phyloP scores from a whole-genome alignment of 1,140 invertebrate species.

The Nixonia krombeini region DNA sequence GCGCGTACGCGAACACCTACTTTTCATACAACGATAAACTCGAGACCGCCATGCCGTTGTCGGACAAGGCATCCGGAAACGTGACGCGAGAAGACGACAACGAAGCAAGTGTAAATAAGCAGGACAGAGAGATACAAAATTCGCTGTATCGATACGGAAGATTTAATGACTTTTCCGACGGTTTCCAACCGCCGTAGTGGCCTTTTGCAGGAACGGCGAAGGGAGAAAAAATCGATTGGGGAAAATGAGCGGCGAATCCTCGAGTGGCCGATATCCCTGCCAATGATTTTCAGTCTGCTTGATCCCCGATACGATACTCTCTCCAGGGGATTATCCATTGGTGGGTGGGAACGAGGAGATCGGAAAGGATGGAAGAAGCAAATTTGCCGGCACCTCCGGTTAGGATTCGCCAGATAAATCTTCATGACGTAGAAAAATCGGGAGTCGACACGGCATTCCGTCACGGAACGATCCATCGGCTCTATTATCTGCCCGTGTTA shows the following conservation, averaged over 20 bases:
- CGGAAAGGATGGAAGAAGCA: slow-evolving; percentile 4
- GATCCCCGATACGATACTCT: slow-evolving; percentile 4
- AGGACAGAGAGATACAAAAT: too few species aligned
- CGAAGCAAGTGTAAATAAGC: too few species aligned
- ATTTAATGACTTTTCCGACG: background rate
- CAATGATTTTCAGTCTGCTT: slow-evolving; percentile 6
- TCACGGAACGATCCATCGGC: background rate
- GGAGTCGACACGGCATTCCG: background rate
- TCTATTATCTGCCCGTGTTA: slow-evolving; percentile 6
- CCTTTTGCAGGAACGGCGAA: too few species aligned
- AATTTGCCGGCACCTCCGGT: background rate
- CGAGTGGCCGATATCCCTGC: slow-evolving; percentile 2
- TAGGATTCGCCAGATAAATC: slow-evolving; percentile 5
- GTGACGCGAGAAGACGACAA: too few species aligned
- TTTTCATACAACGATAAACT: too few species aligned
- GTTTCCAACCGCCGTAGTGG: background rate
- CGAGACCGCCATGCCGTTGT: too few species aligned
- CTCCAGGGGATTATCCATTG: slow-evolving; percentile 1
- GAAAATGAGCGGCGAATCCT: background rate
- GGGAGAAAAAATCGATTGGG: background rate
- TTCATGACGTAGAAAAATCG: slow-evolving; percentile 8
- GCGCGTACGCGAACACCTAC: too few species aligned
- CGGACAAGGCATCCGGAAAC: too few species aligned
- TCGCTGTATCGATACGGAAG: background rate
- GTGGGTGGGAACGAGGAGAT: background rate